Evolutionary conservation across 2,888 invertebrate genomes (phyloP).

Genomic region (Parnassius mnemosyne): DNA sequence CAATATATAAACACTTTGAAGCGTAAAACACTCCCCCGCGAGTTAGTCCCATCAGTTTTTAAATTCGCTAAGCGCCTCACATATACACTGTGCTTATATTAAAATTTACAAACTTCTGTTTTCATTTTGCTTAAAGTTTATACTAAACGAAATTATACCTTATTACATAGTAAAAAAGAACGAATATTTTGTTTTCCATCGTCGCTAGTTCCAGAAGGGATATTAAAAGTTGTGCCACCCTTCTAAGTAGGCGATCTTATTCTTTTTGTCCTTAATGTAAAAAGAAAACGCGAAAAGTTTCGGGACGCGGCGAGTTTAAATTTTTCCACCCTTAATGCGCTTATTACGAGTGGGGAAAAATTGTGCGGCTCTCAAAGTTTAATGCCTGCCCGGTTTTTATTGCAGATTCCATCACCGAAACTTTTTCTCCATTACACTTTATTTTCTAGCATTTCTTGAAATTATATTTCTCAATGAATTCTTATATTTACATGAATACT

Average conservation of each 20-base stretch:
- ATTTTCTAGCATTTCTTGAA: neutral
- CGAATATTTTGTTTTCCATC: conserved; percentile 30
- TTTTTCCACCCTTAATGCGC: conserved; percentile 76
- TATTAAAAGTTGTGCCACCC: conserved; percentile 77
- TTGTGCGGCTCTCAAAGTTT: conserved; percentile 48
- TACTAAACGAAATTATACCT: conserved; percentile 29
- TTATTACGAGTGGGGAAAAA: conserved; percentile 72
- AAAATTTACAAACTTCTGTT: conserved; percentile 48
- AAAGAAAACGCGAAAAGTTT: conserved; percentile 76
- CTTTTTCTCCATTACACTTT: neutral
- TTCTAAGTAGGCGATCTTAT: conserved; percentile 67
- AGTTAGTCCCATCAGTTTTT: conserved; percentile 54
- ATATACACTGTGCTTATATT: conserved; percentile 57
- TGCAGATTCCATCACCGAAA: neutral
- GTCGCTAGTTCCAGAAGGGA: conserved; percentile 38
- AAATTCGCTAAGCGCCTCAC: conserved; percentile 66
- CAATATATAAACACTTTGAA: conserved; percentile 29
- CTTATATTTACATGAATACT: too few relatives aligned
- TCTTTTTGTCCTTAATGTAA: conserved; percentile 74
- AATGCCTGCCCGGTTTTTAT: conserved; percentile 5
- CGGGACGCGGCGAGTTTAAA: conserved; percentile 65
- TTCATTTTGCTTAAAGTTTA: conserved; percentile 25
- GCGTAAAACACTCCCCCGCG: conserved; percentile 50
- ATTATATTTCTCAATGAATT: too few relatives aligned
- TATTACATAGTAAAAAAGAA: conserved; percentile 28